Evolutionary conservation across 2,113 vertebrate species (phyloP).

Genomic region (Willisornis vidua): DNA sequence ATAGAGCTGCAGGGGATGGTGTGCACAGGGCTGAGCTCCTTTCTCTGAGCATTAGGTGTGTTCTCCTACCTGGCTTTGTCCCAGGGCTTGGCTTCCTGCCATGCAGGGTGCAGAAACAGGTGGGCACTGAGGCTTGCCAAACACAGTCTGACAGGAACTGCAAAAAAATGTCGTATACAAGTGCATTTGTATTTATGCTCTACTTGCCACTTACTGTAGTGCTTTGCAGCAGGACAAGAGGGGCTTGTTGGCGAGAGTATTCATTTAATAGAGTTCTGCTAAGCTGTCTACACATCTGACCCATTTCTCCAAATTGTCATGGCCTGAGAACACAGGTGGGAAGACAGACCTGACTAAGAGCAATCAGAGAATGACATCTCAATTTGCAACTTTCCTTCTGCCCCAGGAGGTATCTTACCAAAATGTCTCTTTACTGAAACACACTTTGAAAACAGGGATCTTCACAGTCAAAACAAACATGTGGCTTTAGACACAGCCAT

Average conservation of each 20-base stretch:
- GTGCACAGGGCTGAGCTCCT: background rate
- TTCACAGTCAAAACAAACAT: constrained; percentile 36
- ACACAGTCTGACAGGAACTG: background rate
- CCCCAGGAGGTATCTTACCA: background rate
- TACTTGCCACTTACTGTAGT: background rate
- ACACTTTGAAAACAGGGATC: background rate
- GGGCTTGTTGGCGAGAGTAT: background rate
- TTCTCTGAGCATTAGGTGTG: background rate
- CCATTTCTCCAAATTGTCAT: background rate
- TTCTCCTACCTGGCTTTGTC: constrained; percentile 43
- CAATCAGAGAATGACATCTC: background rate
- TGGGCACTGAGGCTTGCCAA: background rate
- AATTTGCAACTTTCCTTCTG: background rate
- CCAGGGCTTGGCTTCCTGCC: constrained; percentile 18
- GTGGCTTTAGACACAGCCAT: background rate
- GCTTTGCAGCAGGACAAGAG: background rate
- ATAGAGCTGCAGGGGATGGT: background rate
- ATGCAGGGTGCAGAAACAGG: background rate
- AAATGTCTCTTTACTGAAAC: background rate
- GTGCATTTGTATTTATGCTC: background rate
- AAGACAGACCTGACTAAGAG: background rate
- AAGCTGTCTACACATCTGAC: background rate
- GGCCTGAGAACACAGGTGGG: background rate
- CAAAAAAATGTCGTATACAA: background rate
- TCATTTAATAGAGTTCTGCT: background rate